These are phyloP conservation scores for Cephus runcator DNA, from an alignment of 2,888 invertebrate genomes.

Conservation along the genomic window DNA sequence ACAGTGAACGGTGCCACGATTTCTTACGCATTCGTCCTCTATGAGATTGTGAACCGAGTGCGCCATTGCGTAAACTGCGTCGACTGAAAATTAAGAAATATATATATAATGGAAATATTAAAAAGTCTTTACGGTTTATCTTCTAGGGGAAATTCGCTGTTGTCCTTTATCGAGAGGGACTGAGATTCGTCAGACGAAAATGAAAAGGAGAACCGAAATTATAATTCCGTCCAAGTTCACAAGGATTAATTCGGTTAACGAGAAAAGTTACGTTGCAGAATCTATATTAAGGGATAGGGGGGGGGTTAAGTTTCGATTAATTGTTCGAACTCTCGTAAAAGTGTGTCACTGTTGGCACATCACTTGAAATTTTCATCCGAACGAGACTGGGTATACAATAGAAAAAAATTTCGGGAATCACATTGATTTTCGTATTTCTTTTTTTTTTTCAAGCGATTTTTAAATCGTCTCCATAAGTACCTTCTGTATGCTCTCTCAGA, in stretches of 20 bases:
- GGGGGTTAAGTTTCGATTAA: too few species aligned
- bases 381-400: too few species aligned
- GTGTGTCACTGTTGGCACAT: too few species aligned
- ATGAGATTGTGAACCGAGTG: slow-evolving; percentile 75
- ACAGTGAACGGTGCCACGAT: slow-evolving; percentile 54
- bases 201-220: neutral
- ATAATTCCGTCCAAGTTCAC: neutral
- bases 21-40: slow-evolving; percentile 69
- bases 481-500: too few species aligned
- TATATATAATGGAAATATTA: neutral
- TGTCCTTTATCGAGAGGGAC: neutral
- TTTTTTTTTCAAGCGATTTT: too few species aligned
- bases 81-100: slow-evolving; percentile 66
- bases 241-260: slow-evolving; percentile 4
- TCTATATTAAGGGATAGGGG: too few species aligned
- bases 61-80: slow-evolving; percentile 82
- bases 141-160: neutral
- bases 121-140: neutral
- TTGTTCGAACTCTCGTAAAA: too few species aligned
- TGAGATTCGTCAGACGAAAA: neutral
- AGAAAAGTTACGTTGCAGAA: slow-evolving; percentile 1
- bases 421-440: too few species aligned
- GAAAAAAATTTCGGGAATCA: too few species aligned
- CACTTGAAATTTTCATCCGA: too few species aligned
- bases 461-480: too few species aligned